Percentiles rank a stretch among this genome's conserved stretches.
Evolutionary conservation across 2,797 vertebrate genomes (phyloP).

Genomic region (Rousettus madagascariensis): DNA sequence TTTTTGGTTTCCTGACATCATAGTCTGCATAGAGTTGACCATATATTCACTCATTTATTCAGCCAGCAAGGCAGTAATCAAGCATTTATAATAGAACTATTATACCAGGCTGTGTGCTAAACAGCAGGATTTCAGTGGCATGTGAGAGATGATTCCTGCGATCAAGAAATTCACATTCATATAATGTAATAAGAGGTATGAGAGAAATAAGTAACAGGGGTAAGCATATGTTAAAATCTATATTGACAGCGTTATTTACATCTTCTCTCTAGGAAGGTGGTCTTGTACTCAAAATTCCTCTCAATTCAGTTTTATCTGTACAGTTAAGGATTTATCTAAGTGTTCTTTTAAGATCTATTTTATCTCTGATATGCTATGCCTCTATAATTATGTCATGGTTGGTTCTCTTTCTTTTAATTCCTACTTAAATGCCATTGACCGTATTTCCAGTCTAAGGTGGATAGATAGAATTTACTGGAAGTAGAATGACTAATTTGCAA

Average conservation of each 20-base stretch:
- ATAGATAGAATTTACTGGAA: not conserved
- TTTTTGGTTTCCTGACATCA: not conserved
- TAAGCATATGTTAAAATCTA: not conserved
- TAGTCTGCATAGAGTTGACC: not conserved
- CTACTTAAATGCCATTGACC: not conserved
- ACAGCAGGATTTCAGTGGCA: not conserved
- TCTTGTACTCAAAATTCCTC: not conserved
- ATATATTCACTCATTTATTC: not conserved
- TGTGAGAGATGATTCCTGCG: not conserved
- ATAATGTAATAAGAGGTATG: not conserved
- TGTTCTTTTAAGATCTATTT: not conserved
- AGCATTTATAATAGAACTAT: not conserved
- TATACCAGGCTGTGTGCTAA: not conserved
- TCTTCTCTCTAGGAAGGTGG: not conserved
- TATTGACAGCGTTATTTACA: not conserved
- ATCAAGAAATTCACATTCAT: not conserved
- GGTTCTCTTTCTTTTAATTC: not conserved
- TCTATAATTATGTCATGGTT: not conserved
- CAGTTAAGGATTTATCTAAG: not conserved
- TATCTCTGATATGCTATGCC: not conserved
- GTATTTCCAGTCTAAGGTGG: not conserved
- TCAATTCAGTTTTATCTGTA: not conserved
- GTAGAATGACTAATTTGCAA: not conserved
- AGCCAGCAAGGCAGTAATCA: not conserved
- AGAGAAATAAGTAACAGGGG: not conserved